A percentile compares a stretch with the other conserved stretches of the same genome.
phyloP scores from a whole-genome alignment of 2,888 invertebrate species.

The Callosobruchus maculatus region DNA sequence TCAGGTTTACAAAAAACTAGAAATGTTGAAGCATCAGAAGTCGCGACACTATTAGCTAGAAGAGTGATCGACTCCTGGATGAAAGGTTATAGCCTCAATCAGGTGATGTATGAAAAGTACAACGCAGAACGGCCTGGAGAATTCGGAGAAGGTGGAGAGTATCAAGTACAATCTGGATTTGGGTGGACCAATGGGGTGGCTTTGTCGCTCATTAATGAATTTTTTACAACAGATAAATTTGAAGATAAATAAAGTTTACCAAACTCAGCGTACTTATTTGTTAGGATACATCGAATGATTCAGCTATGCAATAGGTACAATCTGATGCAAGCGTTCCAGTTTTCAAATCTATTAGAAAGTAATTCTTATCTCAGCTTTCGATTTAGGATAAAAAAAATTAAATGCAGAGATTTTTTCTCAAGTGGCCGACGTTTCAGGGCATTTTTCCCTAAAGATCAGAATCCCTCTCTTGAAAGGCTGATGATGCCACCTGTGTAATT shows the following conservation, averaged over 20 bases:
- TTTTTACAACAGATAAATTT: not conserved
- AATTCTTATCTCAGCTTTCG: too few species aligned
- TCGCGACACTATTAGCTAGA: constrained; percentile 63
- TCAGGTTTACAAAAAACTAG: constrained; percentile 53
- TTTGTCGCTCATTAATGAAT: constrained; percentile 56
- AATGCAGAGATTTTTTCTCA: too few species aligned
- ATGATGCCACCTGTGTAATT: too few species aligned
- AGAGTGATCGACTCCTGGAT: constrained; percentile 67
- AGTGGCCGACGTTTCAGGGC: too few species aligned
- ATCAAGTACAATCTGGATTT: constrained; percentile 42
- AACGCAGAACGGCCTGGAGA: constrained; percentile 62
- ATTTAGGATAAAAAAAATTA: too few species aligned
- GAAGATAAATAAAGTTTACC: not conserved
- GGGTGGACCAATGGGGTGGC: constrained; percentile 43
- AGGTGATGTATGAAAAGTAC: constrained; percentile 73
- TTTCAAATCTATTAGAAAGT: too few species aligned
- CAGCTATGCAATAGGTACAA: too few species aligned
- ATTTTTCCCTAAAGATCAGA: too few species aligned
- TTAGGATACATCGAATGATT: not conserved
- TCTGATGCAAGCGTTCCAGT: too few species aligned
- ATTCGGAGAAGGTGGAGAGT: constrained; percentile 76
- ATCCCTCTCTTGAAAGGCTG: too few species aligned
- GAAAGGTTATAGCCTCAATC: constrained; percentile 57
- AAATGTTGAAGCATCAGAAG: constrained; percentile 50
- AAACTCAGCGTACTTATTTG: not conserved